Base-by-base conservation (phyloP, 2,113 vertebrate genomes). In the Microcebus jonahi region DNA sequence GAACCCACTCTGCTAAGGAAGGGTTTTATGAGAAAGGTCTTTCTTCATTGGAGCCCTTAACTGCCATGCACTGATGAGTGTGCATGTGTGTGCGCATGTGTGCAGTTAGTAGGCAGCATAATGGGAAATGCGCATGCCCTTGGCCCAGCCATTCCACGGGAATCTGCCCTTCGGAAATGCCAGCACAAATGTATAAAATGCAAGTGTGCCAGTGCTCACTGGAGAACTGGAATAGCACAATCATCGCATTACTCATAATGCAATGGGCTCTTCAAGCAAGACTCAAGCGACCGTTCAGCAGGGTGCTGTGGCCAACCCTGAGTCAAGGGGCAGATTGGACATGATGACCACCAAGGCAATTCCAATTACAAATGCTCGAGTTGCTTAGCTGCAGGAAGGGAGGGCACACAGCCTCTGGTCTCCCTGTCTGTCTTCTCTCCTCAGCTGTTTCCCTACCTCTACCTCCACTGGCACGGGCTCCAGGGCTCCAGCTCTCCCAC, bases 81-180 rank as follows among this genome's bases (percentile, higher is more conserved):
- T 25, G 14, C 15, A 8, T 15, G 2, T 13, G 7, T n/a, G 14
- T 25, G 14, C 15, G 8, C 20, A 0, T 39, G 0, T 39, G n/a
- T 29, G 42, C 34, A 14, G 23, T 5, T 68, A 31, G 23, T 21
- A 53, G 75, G 34, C 29, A 71, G 77, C 23, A 25, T 39, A 48
- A 27, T 12, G 12, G 13, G 50, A 79, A 39, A 31, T 61, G 34
- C 55, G 14, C 21, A 21, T 34, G 4, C 1, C 27, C 57, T 21
- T 20, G 13, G 13, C 34, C 11, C 17, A 65, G 55, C 9, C 57
- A 1, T 36, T 48, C 34, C 53, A 61, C 20, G 39, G 27, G n/a
- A 63, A 25, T 39, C 53, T 61, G 12, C 45, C 53, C 50, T 87
- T 61, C 55, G 82, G 36, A 90, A 83, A 67, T 6, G n/a, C 18